Conservation (phyloP, 2,113 vertebrate genomes). For the Odobenus rosmarus region DNA sequence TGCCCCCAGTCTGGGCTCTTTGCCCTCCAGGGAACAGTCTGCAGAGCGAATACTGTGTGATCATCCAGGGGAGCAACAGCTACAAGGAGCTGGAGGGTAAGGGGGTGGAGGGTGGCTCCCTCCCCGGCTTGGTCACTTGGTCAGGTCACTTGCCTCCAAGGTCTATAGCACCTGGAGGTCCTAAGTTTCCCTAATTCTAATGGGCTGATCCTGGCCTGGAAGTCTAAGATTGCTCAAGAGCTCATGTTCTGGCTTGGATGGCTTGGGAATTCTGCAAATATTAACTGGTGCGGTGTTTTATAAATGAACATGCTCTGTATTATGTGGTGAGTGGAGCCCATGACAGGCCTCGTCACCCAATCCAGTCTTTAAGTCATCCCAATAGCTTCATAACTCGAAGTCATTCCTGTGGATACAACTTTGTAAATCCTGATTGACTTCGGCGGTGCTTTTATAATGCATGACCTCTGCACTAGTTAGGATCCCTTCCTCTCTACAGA, state of each 20-base stretch:
- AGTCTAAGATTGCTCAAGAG: neutral
- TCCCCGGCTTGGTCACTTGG: neutral
- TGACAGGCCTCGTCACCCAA: neutral
- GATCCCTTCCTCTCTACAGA: slow-evolving; percentile 22
- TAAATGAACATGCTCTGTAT: neutral
- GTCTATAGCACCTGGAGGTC: neutral
- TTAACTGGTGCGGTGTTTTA: neutral
- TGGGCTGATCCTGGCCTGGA: neutral
- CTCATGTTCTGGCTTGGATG: neutral
- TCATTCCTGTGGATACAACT: neutral
- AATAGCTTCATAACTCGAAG: neutral
- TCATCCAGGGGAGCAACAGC: too few species aligned
- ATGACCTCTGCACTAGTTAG: neutral
- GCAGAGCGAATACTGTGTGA: neutral
- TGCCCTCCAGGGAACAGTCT: neutral
- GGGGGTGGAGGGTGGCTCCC: neutral
- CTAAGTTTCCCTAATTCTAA: neutral
- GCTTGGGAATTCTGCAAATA: neutral
- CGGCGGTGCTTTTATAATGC: neutral
- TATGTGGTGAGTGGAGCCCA: neutral
- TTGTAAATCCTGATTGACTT: neutral
- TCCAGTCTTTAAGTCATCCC: neutral
- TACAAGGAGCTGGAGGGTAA: neutral
- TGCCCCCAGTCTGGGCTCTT: neutral
- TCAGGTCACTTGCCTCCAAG: neutral